phyloP scores from a whole-genome alignment of 2,888 invertebrate species.

The Heliconius aoede region DNA sequence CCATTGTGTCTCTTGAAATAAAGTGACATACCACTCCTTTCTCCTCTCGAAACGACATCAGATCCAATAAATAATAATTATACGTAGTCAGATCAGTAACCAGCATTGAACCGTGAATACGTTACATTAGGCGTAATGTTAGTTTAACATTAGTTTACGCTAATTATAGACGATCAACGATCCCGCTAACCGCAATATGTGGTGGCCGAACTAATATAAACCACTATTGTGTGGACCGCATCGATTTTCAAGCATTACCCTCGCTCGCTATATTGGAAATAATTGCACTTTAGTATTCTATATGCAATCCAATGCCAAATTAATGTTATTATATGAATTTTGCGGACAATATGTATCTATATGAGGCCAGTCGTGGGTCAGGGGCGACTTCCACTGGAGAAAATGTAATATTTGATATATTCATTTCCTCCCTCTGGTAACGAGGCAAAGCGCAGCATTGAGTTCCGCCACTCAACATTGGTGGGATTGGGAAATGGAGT shows the following conservation, averaged over 20 bases:
- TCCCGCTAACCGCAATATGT: constrained; percentile 29
- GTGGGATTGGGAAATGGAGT: no score
- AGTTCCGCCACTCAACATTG: no score
- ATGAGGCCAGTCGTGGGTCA: no score
- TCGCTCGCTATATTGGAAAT: constrained; percentile 9
- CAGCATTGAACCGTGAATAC: constrained; percentile 22
- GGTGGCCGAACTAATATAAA: constrained; percentile 24
- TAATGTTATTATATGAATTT: neutral
- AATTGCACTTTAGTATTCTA: constrained; percentile 15
- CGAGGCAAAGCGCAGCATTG: no score
- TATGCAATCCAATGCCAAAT: neutral
- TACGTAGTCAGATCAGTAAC: neutral
- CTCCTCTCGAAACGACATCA: neutral
- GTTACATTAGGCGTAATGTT: constrained; percentile 29
- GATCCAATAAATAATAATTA: neutral
- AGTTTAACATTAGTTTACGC: constrained; percentile 28
- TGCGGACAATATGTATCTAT: neutral
- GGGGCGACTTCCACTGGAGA: no score
- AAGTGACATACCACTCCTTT: no score
- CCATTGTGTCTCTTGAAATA: no score
- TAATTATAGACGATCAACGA: constrained; percentile 33
- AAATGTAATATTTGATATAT: no score
- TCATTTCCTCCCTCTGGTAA: no score
- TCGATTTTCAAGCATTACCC: constrained; percentile 13
- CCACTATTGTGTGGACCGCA: constrained; percentile 14